Evolutionary conservation across 1,140 invertebrate genomes (phyloP).

Genomic region (Aphelenchoides avenae): DNA sequence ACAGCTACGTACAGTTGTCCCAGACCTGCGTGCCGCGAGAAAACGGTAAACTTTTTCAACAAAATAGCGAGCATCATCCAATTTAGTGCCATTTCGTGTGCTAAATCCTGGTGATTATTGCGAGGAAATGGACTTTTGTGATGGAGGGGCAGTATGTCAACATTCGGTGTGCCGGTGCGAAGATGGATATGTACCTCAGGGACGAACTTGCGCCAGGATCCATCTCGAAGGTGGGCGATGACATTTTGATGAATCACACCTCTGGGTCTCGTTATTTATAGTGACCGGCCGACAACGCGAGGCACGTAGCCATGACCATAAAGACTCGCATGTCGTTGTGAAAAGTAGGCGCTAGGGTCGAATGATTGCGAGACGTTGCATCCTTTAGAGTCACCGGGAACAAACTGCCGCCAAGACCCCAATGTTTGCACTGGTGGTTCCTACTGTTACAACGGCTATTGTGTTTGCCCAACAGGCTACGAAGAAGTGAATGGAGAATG

Average conservation of each 20-base stretch:
- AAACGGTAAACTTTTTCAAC: too few species aligned
- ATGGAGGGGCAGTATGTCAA: constrained; percentile 37
- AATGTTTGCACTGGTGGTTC: constrained; percentile 39
- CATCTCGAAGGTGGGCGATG: neutral
- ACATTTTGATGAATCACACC: too few species aligned
- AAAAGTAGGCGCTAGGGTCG: constrained; percentile 38
- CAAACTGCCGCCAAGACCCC: constrained; percentile 37
- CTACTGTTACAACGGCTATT: constrained; percentile 44
- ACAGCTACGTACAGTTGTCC: too few species aligned
- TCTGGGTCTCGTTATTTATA: too few species aligned
- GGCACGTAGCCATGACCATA: too few species aligned
- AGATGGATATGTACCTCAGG: constrained; percentile 23
- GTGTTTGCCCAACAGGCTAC: constrained; percentile 40
- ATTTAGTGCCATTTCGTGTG: too few species aligned
- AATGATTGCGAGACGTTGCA: neutral
- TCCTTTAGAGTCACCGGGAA: constrained; percentile 36
- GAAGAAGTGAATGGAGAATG: constrained; percentile 41
- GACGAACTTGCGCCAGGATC: constrained; percentile 15
- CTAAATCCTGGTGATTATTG: constrained; percentile 27
- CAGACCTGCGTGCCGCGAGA: too few species aligned
- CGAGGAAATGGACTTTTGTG: constrained; percentile 34
- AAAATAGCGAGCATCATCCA: too few species aligned
- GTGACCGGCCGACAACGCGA: too few species aligned
- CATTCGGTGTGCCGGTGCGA: constrained; percentile 34
- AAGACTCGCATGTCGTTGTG: too few species aligned